Evolutionary conservation across 2,888 invertebrate species (phyloP), one percentile per base, ranked within the genome.

Genomic region (Neria commutata): DNA sequence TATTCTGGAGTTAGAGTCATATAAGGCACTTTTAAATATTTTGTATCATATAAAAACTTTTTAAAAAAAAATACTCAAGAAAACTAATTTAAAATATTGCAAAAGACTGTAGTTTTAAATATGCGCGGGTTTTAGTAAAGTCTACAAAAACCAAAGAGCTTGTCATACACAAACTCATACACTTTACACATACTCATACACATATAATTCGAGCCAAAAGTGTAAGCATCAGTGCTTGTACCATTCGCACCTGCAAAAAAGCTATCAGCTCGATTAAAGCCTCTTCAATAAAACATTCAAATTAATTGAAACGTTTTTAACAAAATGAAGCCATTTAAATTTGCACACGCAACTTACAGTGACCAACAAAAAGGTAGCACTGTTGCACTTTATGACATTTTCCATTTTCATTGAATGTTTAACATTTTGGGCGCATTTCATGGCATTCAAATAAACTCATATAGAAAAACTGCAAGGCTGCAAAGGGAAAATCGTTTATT

Each of bases 211-310:
- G n/a, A n/a, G 46, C 21, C 23, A 21, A n/a, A 16, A 3, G 46
- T 23, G 48, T 25, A 14, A 16, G 26, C 46, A 51, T 54, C 47
- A 46, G 34, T 23, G 40, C 3, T 16, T 10, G 24, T n/a, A n/a
- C 24, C 14, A n/a, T 37, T 23, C 67, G 66, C 63, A 65, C 60
- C 66, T 69, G 70, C 70, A 76, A 76, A 74, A 73, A n/a, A n/a
- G n/a, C n/a, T n/a, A n/a, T n/a, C n/a, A n/a, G n/a, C n/a, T n/a
- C n/a, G n/a, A n/a, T n/a, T n/a, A n/a, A n/a, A n/a, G 68, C 73
- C 72, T 72, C 75, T 74, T 76, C 75, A 76, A 75, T 74, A 75
- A 74, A 75, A 71, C 66, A 74, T 75, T 76, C 72, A 74, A 74
- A 74, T 75, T 74, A 75, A 74, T 75, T 73, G 71, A 71, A 66